Evolutionary conservation across 2,888 invertebrate genomes (phyloP).

Genomic region (Malacosoma neustria): DNA sequence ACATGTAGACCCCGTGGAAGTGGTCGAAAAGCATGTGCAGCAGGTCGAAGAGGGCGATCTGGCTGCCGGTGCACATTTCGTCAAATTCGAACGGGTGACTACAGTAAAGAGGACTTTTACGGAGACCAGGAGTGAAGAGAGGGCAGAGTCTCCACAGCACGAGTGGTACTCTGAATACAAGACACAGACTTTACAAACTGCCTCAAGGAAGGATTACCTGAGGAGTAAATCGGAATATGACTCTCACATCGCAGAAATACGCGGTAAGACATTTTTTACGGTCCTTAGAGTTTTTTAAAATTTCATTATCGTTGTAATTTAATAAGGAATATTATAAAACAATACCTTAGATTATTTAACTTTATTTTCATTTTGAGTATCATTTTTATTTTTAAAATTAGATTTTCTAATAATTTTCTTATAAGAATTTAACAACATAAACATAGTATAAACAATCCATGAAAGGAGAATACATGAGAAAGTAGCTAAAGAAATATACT

Average conservation of each 20-base stretch:
- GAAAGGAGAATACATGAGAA: too few relatives aligned
- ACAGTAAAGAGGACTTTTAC: conserved; percentile 77
- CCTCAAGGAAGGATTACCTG: conserved; percentile 80
- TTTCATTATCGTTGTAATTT: too few relatives aligned
- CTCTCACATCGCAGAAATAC: conserved; percentile 88
- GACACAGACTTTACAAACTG: conserved; percentile 76
- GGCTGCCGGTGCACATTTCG: conserved; percentile 76
- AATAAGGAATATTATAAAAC: too few relatives aligned
- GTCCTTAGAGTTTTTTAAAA: too few relatives aligned
- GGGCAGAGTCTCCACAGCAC: conserved; percentile 58
- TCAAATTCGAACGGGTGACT: conserved; percentile 82
- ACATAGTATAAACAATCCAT: too few relatives aligned
- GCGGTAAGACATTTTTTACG: conserved; percentile 78
- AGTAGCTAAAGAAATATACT: too few relatives aligned
- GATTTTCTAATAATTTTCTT: too few relatives aligned
- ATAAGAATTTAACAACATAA: too few relatives aligned
- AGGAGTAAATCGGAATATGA: conserved; percentile 90
- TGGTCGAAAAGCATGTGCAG: conserved; percentile 38
- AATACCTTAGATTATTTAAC: too few relatives aligned
- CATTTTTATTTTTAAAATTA: too few relatives aligned
- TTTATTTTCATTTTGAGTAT: too few relatives aligned
- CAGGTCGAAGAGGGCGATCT: conserved; percentile 79
- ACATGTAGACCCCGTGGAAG: conserved; percentile 54
- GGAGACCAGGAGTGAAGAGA: conserved; percentile 51
- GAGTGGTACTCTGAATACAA: conserved; percentile 67